These are phyloP conservation scores for Lymantria monacha DNA, from an alignment of 2,888 invertebrate genomes.

Conservation along the genomic window DNA sequence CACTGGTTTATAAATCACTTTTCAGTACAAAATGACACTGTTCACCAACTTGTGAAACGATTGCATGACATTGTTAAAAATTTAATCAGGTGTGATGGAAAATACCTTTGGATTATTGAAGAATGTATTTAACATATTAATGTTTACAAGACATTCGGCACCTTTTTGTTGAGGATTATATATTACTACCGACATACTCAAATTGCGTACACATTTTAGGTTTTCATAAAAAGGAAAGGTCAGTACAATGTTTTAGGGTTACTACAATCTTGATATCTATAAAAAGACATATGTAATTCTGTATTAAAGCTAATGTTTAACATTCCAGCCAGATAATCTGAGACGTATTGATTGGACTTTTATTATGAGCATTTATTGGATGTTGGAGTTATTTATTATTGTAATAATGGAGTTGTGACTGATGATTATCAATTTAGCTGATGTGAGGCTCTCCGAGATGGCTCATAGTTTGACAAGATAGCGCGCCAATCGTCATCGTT, in stretches of 20 bases:
- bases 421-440: conserved; percentile 67
- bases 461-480: conserved; percentile 52
- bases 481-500: conserved; percentile 44
- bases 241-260: conserved; percentile 72
- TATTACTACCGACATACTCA: conserved; percentile 32
- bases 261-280: conserved; percentile 62
- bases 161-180: conserved; percentile 46
- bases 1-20: conserved; percentile 74
- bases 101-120: conserved; percentile 31
- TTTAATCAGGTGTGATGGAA: conserved; percentile 25
- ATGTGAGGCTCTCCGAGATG: conserved; percentile 55
- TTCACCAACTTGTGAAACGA: conserved; percentile 61
- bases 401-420: conserved; percentile 65
- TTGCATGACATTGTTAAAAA: conserved; percentile 43
- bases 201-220: conserved; percentile 53
- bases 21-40: conserved; percentile 71
- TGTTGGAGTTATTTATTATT: conserved; percentile 73
- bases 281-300: conserved; percentile 62
- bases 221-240: conserved; percentile 62
- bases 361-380: conserved; percentile 74
- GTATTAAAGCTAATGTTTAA: conserved; percentile 81
- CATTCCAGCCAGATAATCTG: conserved; percentile 75
- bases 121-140: conserved; percentile 25
- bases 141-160: conserved; percentile 43
- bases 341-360: conserved; percentile 76